Evolutionary conservation across 2,888 invertebrate species (phyloP).

Genomic region (Scotopteryx bipunctaria): DNA sequence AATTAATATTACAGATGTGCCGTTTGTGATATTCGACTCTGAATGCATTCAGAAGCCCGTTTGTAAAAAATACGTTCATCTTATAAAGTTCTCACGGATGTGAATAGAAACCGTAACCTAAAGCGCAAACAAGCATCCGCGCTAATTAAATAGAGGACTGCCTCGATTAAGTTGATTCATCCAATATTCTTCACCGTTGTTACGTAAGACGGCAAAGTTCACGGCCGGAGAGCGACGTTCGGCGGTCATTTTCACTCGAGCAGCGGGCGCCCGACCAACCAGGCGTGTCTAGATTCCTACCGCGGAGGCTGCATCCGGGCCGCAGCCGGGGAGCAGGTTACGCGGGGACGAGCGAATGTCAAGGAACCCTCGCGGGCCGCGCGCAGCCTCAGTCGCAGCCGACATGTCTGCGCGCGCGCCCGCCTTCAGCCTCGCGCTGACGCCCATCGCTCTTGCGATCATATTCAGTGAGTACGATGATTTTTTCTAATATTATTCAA

Average conservation of each 20-base stretch:
- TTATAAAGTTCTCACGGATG: constrained; percentile 27
- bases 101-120: constrained; percentile 28
- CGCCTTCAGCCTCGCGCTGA: constrained; percentile 40
- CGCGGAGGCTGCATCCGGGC: constrained; percentile 80
- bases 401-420: constrained; percentile 74
- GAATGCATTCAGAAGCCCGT: neutral
- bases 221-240: constrained; percentile 59
- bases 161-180: constrained; percentile 49
- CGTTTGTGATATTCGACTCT: too few relatives aligned
- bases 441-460: constrained; percentile 39
- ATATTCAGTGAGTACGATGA: constrained; percentile 58
- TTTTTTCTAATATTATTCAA: constrained; percentile 9
- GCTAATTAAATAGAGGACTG: constrained; percentile 23
- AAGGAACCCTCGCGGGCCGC: constrained; percentile 69
- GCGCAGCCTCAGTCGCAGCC: constrained; percentile 63
- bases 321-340: constrained; percentile 69
- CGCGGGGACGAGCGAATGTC: constrained; percentile 77
- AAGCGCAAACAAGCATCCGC: constrained; percentile 20
- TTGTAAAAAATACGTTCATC: constrained; percentile 33
- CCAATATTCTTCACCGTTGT: constrained; percentile 52
- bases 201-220: constrained; percentile 73
- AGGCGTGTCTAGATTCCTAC: constrained; percentile 76
- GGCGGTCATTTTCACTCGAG: constrained; percentile 61
- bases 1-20: too few relatives aligned
- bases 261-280: constrained; percentile 57